Conservation (phyloP, 92 coral and sea anemone species). For the Porites lobata region DNA sequence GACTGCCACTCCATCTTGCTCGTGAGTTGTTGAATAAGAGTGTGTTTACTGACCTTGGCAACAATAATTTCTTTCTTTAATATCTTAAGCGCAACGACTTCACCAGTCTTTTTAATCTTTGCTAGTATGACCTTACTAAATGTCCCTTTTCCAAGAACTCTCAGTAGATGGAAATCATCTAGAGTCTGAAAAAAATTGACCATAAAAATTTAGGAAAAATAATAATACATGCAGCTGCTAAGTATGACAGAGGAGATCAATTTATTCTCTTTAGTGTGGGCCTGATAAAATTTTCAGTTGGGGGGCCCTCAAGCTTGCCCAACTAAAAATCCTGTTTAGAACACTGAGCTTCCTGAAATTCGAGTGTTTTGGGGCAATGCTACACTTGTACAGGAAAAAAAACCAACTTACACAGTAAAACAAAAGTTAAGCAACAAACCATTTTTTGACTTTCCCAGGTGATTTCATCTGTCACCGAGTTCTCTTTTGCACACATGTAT, state of each 20-base stretch:
- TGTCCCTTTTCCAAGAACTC: conserved; percentile 97
- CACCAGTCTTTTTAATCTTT: conserved; percentile 81
- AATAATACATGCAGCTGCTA: too few species aligned
- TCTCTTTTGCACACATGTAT: conserved; percentile 35
- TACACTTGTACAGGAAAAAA: too few species aligned
- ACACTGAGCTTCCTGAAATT: too few species aligned
- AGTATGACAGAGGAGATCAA: too few species aligned
- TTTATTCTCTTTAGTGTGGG: too few species aligned
- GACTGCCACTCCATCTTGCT: too few species aligned
- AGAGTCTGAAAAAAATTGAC: conserved; percentile 66
- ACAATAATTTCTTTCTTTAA: conserved; percentile 94
- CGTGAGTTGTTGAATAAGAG: too few species aligned
- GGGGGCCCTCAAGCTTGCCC: too few species aligned
- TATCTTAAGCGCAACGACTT: conserved; percentile 93
- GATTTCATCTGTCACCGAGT: conserved; percentile 12
- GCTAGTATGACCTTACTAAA: conserved; percentile 99
- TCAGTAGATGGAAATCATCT: conserved; percentile 87
- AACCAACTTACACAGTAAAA: too few species aligned
- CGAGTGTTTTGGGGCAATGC: too few species aligned
- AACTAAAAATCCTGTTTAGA: too few species aligned
- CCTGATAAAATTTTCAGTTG: too few species aligned
- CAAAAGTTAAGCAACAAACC: conserved; percentile 59
- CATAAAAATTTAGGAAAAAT: background rate
- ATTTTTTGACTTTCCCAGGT: conserved; percentile 51
- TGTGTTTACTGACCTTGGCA: conserved; percentile 78